Evolutionary conservation across 2,888 invertebrate species (phyloP), one percentile per base, ranked within the genome.

Genomic region (Callimorpha dominula): DNA sequence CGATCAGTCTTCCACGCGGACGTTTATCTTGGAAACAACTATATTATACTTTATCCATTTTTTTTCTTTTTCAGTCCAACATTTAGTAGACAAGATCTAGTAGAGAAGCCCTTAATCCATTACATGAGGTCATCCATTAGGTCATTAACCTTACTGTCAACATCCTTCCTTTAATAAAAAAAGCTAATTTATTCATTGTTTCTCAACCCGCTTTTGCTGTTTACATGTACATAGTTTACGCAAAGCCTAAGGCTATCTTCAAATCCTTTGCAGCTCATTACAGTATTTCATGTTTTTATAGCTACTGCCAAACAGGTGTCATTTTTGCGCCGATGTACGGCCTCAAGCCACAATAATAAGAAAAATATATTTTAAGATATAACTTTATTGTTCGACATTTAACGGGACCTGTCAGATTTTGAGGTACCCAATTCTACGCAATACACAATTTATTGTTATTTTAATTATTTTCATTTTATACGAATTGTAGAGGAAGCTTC

Each of bases 351-450:
- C 43, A 71, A 65, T 62, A 65, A 57, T 57, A 66, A 70, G 20
- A 62, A 65, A 50, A 57, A 12, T 65, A 68, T 65, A 60, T 31
- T 60, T 64, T n/a, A 20, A 43, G n/a, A 52, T 71, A 68, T 74
- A 63, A 65, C 20, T 66, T 62, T 69, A 20, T 63, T 64, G 40
- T 50, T 15, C 20, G 11, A 12, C 0, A 60, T 31, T 31, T 65
- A 74, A 60, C 54, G 70, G 60, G 70, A 75, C 69, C 67, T 77
- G 68, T 73, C 74, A 72, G 31, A 63, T 71, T 52, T 60, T 43
- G 42, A 60, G 46, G 60, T 72, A 65, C 49, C 17, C 50, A 65
- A 64, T 72, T 68, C 46, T n/a, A n/a, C n/a, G n/a, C n/a, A n/a
- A n/a, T n/a, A n/a, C n/a, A n/a, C n/a, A n/a, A n/a, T n/a, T n/a